A percentile compares a stretch with the other conserved stretches of the same genome.
Conservation (phyloP, 2,888 invertebrate genomes). For the Deladenus siricidicola region DNA sequence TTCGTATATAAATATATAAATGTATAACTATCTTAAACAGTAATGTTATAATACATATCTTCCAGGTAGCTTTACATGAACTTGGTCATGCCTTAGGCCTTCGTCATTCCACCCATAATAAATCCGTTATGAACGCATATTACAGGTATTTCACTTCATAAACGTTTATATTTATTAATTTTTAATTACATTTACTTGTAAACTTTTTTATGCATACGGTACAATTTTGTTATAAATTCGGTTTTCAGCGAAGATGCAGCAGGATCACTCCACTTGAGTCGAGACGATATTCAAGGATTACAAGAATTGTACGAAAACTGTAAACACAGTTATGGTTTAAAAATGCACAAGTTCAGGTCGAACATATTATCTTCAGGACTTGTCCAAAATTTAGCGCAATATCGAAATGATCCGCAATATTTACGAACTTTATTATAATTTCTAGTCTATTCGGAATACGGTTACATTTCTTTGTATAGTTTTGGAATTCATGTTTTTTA, state of each 20-base stretch:
- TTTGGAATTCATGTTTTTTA: no score
- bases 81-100: conserved; percentile 43
- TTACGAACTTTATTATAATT: no score
- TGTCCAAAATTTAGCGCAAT: no score
- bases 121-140: conserved; percentile 47
- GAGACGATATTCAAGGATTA: conserved; percentile 24
- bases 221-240: background rate
- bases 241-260: conserved; percentile 15
- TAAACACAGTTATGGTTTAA: no score
- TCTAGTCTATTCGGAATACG: no score
- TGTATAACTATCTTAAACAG: background rate
- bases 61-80: conserved; percentile 5
- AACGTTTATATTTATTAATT: background rate
- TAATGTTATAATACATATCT: background rate
- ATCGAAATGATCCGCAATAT: no score
- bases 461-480: no score
- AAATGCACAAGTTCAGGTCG: no score
- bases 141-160: conserved; percentile 29
- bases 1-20: no score
- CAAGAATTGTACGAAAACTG: conserved; percentile 22
- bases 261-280: conserved; percentile 12
- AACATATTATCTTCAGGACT: no score
- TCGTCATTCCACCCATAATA: conserved; percentile 34
- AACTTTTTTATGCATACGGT: background rate
- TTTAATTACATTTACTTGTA: background rate